Base-by-base conservation (phyloP, 2,888 invertebrate species). In the Parnassius orleans region DNA sequence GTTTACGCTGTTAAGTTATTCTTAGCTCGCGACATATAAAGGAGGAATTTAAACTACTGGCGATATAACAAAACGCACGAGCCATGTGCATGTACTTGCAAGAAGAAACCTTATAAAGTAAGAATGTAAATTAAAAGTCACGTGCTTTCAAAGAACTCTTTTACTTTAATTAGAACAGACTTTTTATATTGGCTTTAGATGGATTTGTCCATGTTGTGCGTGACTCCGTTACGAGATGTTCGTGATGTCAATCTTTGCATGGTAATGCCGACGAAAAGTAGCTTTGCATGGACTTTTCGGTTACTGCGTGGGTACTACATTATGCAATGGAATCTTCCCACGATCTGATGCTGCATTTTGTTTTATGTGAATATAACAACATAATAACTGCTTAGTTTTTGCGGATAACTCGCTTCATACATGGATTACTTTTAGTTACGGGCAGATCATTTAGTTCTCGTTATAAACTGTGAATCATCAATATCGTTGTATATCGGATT, bases 241-340 rank as follows among this genome's bases (percentile, higher is more conserved):
- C 52, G 44, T 55, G 65, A 59, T 51, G 58, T 14, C 63, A 60
- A 60, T 50, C 48, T 52, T 64, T 56, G 65, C 64, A 62, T 63
- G 65, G 60, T 56, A 43, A 41, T 48, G 63, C 47, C 58, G 55
- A 65, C 60, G 57, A 47, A 50, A 48, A 57, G 56, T 59, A 58
- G 52, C 61, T 65, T 65, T 68, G 64, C 66, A 66, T 55, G 62
- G 55, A 54, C 60, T 66, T 68, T 64, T 68, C 66, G 58, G 51
- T 59, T 62, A 53, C 24, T 24, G 9, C 5, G 44, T 43, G 9
- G 15, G 24, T 55, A 53, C n/a, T 11, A 58, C 19, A 63, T 62
- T 69, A 64, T 61, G 58, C 58, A 63, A 51, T 65, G 64, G 48
- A 60, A 55, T 48, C 60, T 68, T 69, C 69, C 66, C 69, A 69